A percentile compares a stretch with the other conserved stretches of the same genome.
Conservation (phyloP, 2,888 invertebrate species). For the Ptychoptera albimana region DNA sequence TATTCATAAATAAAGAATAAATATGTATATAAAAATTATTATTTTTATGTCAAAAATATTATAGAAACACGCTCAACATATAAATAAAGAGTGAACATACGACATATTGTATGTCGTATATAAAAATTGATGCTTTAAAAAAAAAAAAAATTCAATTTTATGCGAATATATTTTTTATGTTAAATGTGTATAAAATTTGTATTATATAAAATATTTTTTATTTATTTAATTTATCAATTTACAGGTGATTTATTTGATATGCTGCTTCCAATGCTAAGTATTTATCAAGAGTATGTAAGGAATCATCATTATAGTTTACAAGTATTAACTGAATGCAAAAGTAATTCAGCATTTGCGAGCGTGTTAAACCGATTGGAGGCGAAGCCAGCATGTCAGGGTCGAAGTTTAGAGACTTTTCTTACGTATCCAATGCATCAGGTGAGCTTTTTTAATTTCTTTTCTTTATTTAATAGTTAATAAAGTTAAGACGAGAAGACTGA, state of each 20-base stretch:
- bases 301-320: slow-evolving; percentile 90
- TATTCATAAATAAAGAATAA: no score
- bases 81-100: no score
- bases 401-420: slow-evolving; percentile 74
- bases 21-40: no score
- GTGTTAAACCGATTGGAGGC: slow-evolving; percentile 67
- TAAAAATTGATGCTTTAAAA: no score
- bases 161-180: no score
- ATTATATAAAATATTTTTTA: neutral
- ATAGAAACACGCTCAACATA: no score
- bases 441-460: neutral
- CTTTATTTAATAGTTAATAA: neutral
- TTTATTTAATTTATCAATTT: neutral
- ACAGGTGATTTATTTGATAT: slow-evolving; percentile 87
- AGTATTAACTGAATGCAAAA: slow-evolving; percentile 83
- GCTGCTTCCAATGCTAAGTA: slow-evolving; percentile 85
- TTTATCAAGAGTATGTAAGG: slow-evolving; percentile 87
- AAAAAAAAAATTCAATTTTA: no score
- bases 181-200: no score
- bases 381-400: slow-evolving; percentile 70
- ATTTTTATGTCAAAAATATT: no score
- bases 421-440: slow-evolving; percentile 94
- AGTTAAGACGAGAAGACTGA: neutral
- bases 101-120: no score
- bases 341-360: slow-evolving; percentile 60